Evolutionary conservation across 2,888 invertebrate species (phyloP).

Genomic region (Lagria hirta): DNA sequence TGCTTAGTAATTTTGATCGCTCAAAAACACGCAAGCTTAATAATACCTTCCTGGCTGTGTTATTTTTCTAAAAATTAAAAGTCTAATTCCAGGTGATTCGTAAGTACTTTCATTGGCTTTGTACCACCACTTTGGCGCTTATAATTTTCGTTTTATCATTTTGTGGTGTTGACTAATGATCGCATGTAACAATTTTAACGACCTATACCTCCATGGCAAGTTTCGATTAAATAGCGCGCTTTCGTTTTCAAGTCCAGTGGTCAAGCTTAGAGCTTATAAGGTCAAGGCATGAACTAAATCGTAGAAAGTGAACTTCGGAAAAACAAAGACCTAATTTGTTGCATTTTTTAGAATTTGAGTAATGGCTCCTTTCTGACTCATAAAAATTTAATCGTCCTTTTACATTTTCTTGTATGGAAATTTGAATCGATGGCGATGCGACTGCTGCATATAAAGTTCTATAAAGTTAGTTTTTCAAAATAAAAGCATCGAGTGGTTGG

Average conservation of each 20-base stretch:
- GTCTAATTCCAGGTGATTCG: too few species aligned
- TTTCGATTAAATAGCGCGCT: slow-evolving; percentile 33
- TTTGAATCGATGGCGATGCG: neutral
- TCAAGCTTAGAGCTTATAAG: slow-evolving; percentile 27
- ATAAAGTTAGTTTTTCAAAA: too few species aligned
- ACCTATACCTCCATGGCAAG: slow-evolving; percentile 24
- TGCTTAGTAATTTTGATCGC: too few species aligned
- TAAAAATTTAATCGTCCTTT: too few species aligned
- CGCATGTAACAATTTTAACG: slow-evolving; percentile 29
- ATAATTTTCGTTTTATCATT: too few species aligned
- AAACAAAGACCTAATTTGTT: slow-evolving; percentile 6
- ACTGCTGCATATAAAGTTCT: neutral
- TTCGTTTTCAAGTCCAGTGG: slow-evolving; percentile 32
- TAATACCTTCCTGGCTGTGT: too few species aligned
- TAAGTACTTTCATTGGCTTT: too few species aligned
- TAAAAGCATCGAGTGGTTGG: too few species aligned
- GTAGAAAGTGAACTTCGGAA: slow-evolving; percentile 17
- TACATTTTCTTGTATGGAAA: neutral
- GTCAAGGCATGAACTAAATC: slow-evolving; percentile 28
- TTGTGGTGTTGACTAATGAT: slow-evolving; percentile 9
- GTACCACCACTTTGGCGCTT: too few species aligned
- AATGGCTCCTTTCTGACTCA: slow-evolving; percentile 4
- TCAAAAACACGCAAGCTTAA: too few species aligned
- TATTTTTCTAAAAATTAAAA: too few species aligned
- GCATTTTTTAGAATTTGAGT: neutral